Evolutionary conservation across 2,797 vertebrate genomes (phyloP), one percentile per base, ranked within the genome.

Genomic region (Myotis findleyi): DNA sequence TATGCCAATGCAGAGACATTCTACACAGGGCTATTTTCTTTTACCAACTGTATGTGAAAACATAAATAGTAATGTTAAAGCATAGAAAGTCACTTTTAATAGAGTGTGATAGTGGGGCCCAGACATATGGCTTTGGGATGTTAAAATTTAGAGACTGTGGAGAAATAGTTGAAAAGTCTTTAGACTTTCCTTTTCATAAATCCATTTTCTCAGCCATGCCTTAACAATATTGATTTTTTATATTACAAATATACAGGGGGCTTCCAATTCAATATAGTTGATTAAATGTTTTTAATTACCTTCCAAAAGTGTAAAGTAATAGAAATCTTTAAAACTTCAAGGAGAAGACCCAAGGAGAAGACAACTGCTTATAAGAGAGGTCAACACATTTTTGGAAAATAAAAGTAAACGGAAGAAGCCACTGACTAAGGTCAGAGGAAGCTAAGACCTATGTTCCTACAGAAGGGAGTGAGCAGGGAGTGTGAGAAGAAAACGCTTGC

Each of bases 221-320:
- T 93, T 95, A 68, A 68, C 18, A 33, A 80, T 88, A 88, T 82
- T 91, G 91, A 91, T 81, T 95, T 95, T 95, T 90, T 59, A 94
- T 95, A 86, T 94, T 86, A 94, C 57, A 83, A 95, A 92, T 89
- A 93, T 83, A 87, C 36, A 77, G 68, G 6, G 23, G 36, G 55
- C 62, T 85, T 96, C 59, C 30, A 53, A 51, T 94, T 92, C 86
- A 89, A 38, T 47, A 72, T 69, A 25, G 16, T 80, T 85, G 75
- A 93, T 71, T 86, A 68, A 83, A 94, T 72, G 47, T 18, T 75
- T 8, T 72, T 85, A 36, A 85, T 77, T 77, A 79, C 20, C 59
- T 94, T 86, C 64, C 33, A 53, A 89, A 94, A 84, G 38, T 62
- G 4, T 81, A 69, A 92, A 84, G 41, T 77, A 86, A 87, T 59